Percentiles rank a stretch among this genome's conserved stretches.
phyloP scores from a whole-genome alignment of 2,113 vertebrate genomes.

The Orthonyx spaldingii region DNA sequence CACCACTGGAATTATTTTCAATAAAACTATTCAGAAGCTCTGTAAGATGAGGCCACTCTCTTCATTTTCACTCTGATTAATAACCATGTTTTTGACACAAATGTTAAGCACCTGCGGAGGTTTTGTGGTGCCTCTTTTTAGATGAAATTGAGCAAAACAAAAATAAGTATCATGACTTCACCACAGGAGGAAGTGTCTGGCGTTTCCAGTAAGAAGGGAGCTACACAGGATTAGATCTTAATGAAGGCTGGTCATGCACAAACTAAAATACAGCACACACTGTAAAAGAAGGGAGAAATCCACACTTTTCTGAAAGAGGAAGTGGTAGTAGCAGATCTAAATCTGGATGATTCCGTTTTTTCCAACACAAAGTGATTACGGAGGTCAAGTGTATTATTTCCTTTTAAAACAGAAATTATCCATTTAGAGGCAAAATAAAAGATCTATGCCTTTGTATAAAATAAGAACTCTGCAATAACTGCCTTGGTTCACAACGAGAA shows the following conservation, averaged over 20 bases:
- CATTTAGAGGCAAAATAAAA: background rate
- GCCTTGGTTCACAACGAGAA: background rate
- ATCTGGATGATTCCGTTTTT: background rate
- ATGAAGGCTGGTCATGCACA: background rate
- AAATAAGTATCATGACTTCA: background rate
- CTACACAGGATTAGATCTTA: too few species aligned
- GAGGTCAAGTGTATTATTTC: background rate
- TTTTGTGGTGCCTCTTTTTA: background rate
- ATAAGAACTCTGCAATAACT: background rate
- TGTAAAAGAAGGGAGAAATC: background rate
- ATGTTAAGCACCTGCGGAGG: background rate
- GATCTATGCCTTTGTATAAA: background rate
- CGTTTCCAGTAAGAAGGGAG: background rate
- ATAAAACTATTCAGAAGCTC: background rate
- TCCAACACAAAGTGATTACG: fast-evolving
- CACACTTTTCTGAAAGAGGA: background rate
- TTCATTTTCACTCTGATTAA: background rate
- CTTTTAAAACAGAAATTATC: background rate
- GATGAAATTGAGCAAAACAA: background rate
- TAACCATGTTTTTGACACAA: background rate
- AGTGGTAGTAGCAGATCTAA: background rate
- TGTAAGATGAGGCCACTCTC: background rate
- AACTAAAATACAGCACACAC: background rate
- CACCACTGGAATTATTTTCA: background rate
- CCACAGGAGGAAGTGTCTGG: background rate